These are phyloP conservation scores for Arrhamphus sclerolepis DNA, from an alignment of 2,797 vertebrate species.

Conservation along the genomic window DNA sequence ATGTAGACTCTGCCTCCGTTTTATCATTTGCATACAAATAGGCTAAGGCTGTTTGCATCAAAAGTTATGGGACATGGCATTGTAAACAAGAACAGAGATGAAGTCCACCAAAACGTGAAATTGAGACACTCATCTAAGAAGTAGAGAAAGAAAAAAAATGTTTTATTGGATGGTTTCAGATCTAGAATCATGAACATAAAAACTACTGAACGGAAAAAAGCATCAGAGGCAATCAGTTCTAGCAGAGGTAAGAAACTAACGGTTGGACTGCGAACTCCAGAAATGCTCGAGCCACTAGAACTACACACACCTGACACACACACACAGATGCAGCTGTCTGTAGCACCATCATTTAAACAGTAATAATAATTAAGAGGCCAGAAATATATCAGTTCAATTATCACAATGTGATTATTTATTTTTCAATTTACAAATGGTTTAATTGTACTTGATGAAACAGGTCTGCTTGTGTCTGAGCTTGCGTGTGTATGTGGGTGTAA, in stretches of 20 bases:
- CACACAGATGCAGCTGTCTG: not conserved
- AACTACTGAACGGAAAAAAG: conserved; percentile 4
- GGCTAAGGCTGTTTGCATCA: conserved; percentile 3
- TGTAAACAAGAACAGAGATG: conserved; percentile 1
- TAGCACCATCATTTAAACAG: not conserved
- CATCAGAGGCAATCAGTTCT: not conserved
- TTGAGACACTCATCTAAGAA: conserved; percentile 3
- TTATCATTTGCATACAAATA: conserved; percentile 6
- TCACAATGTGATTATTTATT: not conserved
- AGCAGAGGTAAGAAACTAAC: not conserved
- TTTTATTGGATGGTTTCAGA: not conserved
- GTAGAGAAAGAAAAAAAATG: not conserved
- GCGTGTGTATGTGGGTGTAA: not conserved
- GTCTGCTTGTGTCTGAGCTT: not conserved
- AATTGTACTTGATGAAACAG: not conserved
- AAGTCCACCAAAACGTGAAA: conserved; percentile 14
- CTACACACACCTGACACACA: not conserved
- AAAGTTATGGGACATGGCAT: conserved; percentile 3
- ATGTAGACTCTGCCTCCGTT: not conserved
- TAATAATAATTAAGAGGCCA: not conserved
- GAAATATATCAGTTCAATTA: not conserved
- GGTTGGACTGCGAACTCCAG: not conserved
- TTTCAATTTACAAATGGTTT: not conserved
- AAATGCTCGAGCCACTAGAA: not conserved
- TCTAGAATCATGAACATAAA: conserved; percentile 1